phyloP scores from a whole-genome alignment of 37 sponge, comb jelly and placozoan species.

The Beroe ovata region DNA sequence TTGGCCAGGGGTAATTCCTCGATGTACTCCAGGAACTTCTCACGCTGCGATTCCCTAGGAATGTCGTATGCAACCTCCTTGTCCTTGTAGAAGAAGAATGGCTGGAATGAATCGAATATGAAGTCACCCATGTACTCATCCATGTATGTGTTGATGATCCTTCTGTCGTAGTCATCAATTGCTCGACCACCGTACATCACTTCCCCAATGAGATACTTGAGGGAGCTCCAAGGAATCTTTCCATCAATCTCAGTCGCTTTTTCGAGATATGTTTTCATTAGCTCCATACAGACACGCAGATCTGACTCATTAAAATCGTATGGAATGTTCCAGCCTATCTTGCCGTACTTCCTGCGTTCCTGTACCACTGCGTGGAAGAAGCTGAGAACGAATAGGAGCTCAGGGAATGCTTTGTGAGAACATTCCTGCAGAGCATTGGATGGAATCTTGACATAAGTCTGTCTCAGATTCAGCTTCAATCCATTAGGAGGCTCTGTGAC shows the following conservation, averaged over 20 bases:
- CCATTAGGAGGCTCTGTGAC: conserved; percentile 99
- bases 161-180: conserved; percentile 95
- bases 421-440: conserved; percentile 77
- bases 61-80: conserved; percentile 88
- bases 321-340: conserved; percentile 98
- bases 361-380: conserved; percentile 99
- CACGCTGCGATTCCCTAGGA: conserved; percentile 75
- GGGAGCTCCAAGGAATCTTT: conserved; percentile 97
- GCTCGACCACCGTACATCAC: conserved; percentile 99
- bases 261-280: conserved; percentile 88
- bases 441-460: conserved; percentile 92
- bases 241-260: conserved; percentile 88
- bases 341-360: conserved; percentile 98
- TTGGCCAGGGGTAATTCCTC: conserved; percentile 91
- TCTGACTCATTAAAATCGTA: conserved; percentile 99
- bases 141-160: conserved; percentile 98
- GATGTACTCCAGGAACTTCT: conserved; percentile 84
- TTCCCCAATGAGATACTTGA: conserved; percentile 99
- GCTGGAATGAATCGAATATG: conserved; percentile 99
- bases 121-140: conserved; percentile 99
- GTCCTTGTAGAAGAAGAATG: conserved; percentile 95
- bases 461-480: conserved; percentile 91
- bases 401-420: conserved; percentile 86
- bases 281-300: conserved; percentile 94
- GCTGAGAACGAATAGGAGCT: conserved; percentile 91